Conservation (phyloP, 2,888 invertebrate genomes). For the Drosophila cyrtoloma region DNA sequence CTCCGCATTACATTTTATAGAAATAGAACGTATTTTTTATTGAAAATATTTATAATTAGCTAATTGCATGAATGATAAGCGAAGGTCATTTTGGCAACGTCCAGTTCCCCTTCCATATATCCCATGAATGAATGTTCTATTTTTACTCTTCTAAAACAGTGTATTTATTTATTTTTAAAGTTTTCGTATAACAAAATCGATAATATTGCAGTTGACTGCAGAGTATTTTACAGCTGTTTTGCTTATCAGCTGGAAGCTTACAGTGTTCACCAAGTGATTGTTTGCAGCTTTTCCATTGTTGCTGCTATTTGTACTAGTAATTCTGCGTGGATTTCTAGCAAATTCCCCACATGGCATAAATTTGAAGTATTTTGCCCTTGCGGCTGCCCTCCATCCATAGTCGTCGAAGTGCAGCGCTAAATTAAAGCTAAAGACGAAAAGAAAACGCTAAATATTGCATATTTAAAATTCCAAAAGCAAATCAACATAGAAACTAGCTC, state of each 20-base stretch:
- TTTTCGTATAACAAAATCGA: not conserved
- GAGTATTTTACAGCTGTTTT: not conserved
- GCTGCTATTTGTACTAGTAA: not conserved
- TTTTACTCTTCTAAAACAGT: not conserved
- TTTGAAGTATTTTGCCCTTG: constrained; percentile 1
- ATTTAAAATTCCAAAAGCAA: constrained; percentile 22
- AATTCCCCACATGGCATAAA: constrained; percentile 5
- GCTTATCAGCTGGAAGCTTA: constrained; percentile 56
- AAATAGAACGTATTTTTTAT: not conserved
- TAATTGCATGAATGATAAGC: not conserved
- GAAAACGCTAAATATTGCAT: not conserved
- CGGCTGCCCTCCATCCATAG: not conserved
- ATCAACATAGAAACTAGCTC: constrained; percentile 11
- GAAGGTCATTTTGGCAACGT: not conserved
- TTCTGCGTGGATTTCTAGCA: constrained; percentile 1
- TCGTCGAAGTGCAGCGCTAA: constrained; percentile 1
- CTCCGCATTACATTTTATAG: not conserved
- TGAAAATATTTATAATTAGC: not conserved
- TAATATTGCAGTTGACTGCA: not conserved
- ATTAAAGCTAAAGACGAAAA: not conserved
- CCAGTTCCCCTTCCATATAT: not conserved
- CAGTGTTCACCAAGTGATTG: constrained; percentile 40
- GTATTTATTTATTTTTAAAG: not conserved
- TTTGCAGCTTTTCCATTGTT: constrained; percentile 49
- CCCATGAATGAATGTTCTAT: not conserved